These are phyloP conservation scores for Zaprionus nigranus DNA, from an alignment of 1,140 invertebrate species.

Conservation along the genomic window DNA sequence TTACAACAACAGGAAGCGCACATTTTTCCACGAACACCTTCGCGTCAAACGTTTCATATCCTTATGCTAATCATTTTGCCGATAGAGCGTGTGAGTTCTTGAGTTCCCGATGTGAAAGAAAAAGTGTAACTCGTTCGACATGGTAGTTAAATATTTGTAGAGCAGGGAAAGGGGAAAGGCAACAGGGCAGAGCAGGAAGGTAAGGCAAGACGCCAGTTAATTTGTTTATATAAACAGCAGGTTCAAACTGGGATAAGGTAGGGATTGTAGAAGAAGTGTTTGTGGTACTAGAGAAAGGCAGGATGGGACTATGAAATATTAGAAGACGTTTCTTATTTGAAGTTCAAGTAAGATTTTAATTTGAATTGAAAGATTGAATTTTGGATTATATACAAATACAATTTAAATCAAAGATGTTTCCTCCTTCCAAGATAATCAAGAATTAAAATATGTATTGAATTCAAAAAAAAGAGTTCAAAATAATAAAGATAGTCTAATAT, in stretches of 20 bases:
- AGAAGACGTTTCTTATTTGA: too few species aligned
- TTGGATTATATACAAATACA: too few species aligned
- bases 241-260: neutral
- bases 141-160: conserved; percentile 45
- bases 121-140: conserved; percentile 26
- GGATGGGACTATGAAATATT: too few species aligned
- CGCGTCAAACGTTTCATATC: conserved; percentile 57
- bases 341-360: too few species aligned
- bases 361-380: too few species aligned
- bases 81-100: conserved; percentile 35
- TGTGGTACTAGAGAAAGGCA: neutral
- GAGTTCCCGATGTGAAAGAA: conserved; percentile 18
- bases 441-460: too few species aligned
- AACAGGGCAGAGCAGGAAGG: neutral
- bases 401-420: too few species aligned
- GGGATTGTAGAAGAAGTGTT: neutral
- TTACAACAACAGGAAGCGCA: conserved; percentile 61
- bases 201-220: conserved; percentile 13
- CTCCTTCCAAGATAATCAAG: too few species aligned
- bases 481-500: neutral
- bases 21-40: conserved; percentile 53
- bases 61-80: conserved; percentile 66
- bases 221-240: conserved; percentile 2
- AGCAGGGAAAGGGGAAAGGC: neutral
- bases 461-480: too few species aligned